Evolutionary conservation across 2,797 vertebrate species (phyloP).

Genomic region (Eleutherodactylus coqui): DNA sequence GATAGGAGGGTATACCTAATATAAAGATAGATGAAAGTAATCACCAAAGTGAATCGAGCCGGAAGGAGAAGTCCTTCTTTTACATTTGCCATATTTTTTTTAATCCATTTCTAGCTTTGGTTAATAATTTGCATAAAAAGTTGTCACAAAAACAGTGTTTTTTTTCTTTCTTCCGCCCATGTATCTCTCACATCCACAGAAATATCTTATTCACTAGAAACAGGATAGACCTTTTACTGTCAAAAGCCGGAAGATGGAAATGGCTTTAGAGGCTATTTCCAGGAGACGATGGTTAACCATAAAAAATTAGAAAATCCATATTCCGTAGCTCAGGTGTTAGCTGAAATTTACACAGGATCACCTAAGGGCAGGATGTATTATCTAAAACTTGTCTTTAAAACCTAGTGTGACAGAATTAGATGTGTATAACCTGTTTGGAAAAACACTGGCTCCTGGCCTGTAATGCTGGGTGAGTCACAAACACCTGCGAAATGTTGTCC

Average conservation of each 20-base stretch:
- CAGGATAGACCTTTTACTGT: neutral
- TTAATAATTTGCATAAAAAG: no score
- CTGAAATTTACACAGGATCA: conserved; percentile 29
- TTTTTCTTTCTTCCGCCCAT: neutral
- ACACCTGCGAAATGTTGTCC: conserved; percentile 59
- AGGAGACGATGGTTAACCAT: conserved; percentile 17
- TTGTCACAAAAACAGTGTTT: no score
- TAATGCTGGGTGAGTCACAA: conserved; percentile 57
- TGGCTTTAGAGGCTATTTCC: neutral
- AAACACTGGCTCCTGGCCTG: conserved; percentile 53
- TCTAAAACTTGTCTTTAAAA: conserved; percentile 54
- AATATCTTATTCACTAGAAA: neutral
- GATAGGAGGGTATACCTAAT: no score
- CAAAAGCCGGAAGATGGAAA: conserved; percentile 1
- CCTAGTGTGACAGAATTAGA: conserved; percentile 54
- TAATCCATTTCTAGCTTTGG: no score
- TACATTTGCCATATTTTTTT: no score
- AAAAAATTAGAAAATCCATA: conserved; percentile 7
- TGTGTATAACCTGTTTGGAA: conserved; percentile 62
- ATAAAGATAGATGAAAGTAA: no score
- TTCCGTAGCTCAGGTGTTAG: conserved; percentile 14
- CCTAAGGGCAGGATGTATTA: conserved; percentile 54
- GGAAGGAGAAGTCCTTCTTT: no score
- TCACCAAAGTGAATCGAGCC: no score
- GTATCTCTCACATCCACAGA: no score